Evolutionary conservation across 2,113 vertebrate species (phyloP), one percentile per base, ranked within the genome.

Genomic region (Gorsachius goisagi): DNA sequence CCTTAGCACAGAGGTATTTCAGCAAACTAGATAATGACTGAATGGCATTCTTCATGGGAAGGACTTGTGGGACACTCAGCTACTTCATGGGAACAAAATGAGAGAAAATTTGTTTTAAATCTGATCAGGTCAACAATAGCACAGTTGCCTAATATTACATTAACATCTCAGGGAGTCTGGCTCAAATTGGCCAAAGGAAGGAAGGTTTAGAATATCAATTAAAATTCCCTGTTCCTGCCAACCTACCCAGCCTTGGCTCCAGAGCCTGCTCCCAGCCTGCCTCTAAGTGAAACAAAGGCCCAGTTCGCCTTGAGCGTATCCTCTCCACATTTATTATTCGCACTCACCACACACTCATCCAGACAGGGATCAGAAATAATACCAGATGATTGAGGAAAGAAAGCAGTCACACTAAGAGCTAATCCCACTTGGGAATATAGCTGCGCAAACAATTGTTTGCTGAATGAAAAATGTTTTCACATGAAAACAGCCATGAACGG

Each of bases 121-220:
- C 58, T 77, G 45, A 89, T 87, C 50, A 58, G 55, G 71, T 77
- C 81, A 88, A 92, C 81, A 93, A 91, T 62, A 82, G 32, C 67
- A 88, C 58, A 50, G 63, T 91, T 95, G 53, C 77, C 63, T 91
- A 94, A 95, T 79, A 91, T 58, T 86, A 92, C 47, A 90, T 89
- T 93, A 94, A 79, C 55, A 68, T 91, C 69, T 88, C 74, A 76
- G 71, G 83, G 69, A 91, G 44, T 39, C 77, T 84, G 53, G 52
- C 26, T 79, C 63, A 95, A 97, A 94, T 15, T 90, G 71, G 18
- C 55, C 77, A 91, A 79, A 94, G 87, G 71, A 94, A 89, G 72
- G 55, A 93, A 93, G 81, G 92, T 95, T 94, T 97, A 95, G 96
- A 96, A 89, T 96, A 89, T 95, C 93, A 94, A 91, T 97, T 96